phyloP scores from a whole-genome alignment of 2,888 invertebrate genomes.

The Pseudanteris insignis region DNA sequence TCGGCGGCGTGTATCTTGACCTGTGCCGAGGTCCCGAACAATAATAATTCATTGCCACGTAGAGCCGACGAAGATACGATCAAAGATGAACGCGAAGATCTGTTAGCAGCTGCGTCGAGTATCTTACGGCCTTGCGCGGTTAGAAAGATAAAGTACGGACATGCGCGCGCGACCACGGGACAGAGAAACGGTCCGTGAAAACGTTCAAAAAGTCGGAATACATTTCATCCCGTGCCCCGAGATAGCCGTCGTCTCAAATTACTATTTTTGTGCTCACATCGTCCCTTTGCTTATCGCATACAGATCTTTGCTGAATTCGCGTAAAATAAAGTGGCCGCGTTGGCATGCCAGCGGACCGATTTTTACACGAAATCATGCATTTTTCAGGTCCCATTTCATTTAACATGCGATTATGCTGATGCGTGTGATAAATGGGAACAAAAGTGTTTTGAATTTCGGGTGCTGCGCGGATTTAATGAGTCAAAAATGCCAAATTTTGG shows the following conservation, averaged over 20 bases:
- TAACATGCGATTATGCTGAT: too few relatives aligned
- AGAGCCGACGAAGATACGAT: slow-evolving; percentile 56
- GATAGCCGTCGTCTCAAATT: slow-evolving; percentile 30
- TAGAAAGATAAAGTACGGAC: slow-evolving; percentile 31
- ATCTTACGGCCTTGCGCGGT: slow-evolving; percentile 40
- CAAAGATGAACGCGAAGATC: slow-evolving; percentile 55
- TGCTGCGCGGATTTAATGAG: too few relatives aligned
- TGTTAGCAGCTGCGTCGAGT: slow-evolving; percentile 55
- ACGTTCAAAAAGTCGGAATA: slow-evolving; percentile 36
- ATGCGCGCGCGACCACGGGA: slow-evolving; percentile 5
- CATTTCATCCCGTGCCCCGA: slow-evolving; percentile 19
- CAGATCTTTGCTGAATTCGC: slow-evolving; percentile 26
- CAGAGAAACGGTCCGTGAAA: slow-evolving; percentile 17
- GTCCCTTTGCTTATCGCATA: slow-evolving; percentile 16
- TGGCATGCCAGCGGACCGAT: neutral
- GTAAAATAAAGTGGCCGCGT: neutral
- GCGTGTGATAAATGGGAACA: too few relatives aligned
- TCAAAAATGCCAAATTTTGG: too few relatives aligned
- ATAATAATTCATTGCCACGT: slow-evolving; percentile 56
- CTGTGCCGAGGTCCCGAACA: slow-evolving; percentile 49
- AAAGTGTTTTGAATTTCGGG: too few relatives aligned
- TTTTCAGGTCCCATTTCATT: too few relatives aligned
- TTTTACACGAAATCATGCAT: too few relatives aligned
- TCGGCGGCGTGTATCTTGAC: slow-evolving; percentile 47
- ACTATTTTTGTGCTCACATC: slow-evolving; percentile 21